A percentile compares a stretch with the other conserved stretches of the same genome.
These are phyloP conservation scores for Strix uralensis DNA, from an alignment of 2,113 vertebrate genomes.

Conservation along the genomic window DNA sequence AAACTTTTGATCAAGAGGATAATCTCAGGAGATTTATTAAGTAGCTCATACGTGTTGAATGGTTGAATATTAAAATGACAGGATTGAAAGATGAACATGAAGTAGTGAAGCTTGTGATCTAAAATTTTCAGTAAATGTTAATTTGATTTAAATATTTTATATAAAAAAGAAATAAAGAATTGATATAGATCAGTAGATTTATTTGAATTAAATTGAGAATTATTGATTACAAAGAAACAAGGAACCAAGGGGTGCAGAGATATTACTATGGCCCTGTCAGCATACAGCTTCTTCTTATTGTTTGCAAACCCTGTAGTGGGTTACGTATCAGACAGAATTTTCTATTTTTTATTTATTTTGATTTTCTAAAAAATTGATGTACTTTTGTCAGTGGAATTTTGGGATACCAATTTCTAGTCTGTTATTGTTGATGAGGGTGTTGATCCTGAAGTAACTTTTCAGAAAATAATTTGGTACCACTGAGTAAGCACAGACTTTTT, in stretches of 20 bases:
- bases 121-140: neutral
- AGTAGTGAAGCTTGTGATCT: neutral
- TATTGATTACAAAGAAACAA: neutral
- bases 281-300: neutral
- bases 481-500: neutral
- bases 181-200: neutral
- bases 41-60: fast-evolving
- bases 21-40: neutral
- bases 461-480: neutral
- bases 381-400: neutral
- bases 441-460: neutral
- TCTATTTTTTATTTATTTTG: neutral
- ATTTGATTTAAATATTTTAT: neutral
- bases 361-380: neutral
- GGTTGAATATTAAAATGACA: neutral
- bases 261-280: neutral
- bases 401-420: neutral
- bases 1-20: neutral
- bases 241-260: neutral
- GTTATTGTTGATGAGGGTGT: neutral
- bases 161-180: neutral
- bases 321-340: neutral
- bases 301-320: neutral
- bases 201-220: neutral
- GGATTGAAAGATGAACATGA: neutral